A percentile compares a stretch with the other conserved stretches of the same genome.
phyloP scores from a whole-genome alignment of 1,140 invertebrate species.

The Gonioctena quinquepunctata region DNA sequence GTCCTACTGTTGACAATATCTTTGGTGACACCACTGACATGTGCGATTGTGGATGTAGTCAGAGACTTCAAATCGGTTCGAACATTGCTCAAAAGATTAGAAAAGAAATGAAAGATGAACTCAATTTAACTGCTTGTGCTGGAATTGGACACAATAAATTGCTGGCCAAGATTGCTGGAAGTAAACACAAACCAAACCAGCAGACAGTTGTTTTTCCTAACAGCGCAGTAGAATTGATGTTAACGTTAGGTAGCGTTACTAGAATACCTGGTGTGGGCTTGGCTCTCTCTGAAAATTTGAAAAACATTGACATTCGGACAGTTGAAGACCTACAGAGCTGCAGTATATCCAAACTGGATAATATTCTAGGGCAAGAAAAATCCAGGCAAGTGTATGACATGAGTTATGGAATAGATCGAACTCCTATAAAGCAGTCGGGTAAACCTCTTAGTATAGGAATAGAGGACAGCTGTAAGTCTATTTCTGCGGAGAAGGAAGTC shows the following conservation, averaged over 20 bases:
- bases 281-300: slow-evolving; percentile 66
- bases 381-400: slow-evolving; percentile 69
- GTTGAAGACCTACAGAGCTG: slow-evolving; percentile 69
- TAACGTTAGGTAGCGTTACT: slow-evolving; percentile 62
- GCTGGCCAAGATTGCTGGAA: slow-evolving; percentile 76
- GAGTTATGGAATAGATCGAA: slow-evolving; percentile 71
- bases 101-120: slow-evolving; percentile 64
- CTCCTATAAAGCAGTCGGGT: slow-evolving; percentile 69
- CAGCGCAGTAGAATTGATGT: slow-evolving; percentile 66
- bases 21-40: slow-evolving; percentile 60
- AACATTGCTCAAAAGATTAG: slow-evolving; percentile 74
- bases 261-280: slow-evolving; percentile 75
- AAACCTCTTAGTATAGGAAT: slow-evolving; percentile 73
- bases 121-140: slow-evolving; percentile 78
- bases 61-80: slow-evolving; percentile 67
- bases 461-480: slow-evolving; percentile 70
- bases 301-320: slow-evolving; percentile 65
- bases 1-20: slow-evolving; percentile 60
- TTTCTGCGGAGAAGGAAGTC: slow-evolving; percentile 71
- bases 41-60: slow-evolving; percentile 73
- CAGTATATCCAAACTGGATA: slow-evolving; percentile 62
- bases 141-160: slow-evolving; percentile 84
- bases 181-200: slow-evolving; percentile 76
- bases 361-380: slow-evolving; percentile 67
- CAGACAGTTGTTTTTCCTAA: slow-evolving; percentile 78